These are phyloP conservation scores for Pseudopleuronectes americanus DNA, from an alignment of 2,797 vertebrate genomes.

Conservation along the genomic window DNA sequence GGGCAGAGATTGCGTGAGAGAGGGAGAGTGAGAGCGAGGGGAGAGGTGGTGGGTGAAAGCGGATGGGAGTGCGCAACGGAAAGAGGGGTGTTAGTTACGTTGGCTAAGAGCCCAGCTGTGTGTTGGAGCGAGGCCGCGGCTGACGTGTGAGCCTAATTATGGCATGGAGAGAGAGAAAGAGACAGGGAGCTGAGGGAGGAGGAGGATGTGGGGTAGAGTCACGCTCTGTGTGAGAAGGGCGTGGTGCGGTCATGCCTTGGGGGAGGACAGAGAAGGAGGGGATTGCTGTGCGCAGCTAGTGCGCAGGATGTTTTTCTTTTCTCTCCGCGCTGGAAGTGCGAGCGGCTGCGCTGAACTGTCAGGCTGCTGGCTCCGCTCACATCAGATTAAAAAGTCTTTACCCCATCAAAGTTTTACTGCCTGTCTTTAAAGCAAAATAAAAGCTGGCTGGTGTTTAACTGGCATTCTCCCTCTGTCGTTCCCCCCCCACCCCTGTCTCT, in stretches of 20 bases:
- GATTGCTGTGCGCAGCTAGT: slow-evolving; percentile 30
- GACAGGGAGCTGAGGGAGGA: slow-evolving; percentile 40
- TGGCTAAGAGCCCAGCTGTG: slow-evolving; percentile 81
- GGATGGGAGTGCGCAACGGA: slow-evolving; percentile 76
- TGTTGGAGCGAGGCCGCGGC: slow-evolving; percentile 80
- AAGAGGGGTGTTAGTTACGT: slow-evolving; percentile 70
- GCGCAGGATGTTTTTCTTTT: slow-evolving; percentile 68
- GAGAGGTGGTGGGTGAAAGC: slow-evolving; percentile 65
- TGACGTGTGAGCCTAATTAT: slow-evolving; percentile 85
- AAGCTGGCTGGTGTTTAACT: slow-evolving; percentile 80
- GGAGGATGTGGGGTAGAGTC: slow-evolving; percentile 40
- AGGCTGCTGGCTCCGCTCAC: slow-evolving; percentile 70
- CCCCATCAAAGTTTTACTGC: slow-evolving; percentile 83
- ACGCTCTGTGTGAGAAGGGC: slow-evolving; percentile 78
- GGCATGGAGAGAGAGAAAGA: slow-evolving; percentile 72
- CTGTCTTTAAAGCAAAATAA: slow-evolving; percentile 81
- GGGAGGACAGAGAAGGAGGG: slow-evolving; percentile 46
- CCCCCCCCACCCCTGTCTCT: slow-evolving; percentile 21
- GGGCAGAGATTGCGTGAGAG: slow-evolving; percentile 57
- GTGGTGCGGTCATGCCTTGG: slow-evolving; percentile 76
- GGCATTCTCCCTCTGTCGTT: slow-evolving; percentile 60
- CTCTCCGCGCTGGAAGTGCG: slow-evolving; percentile 45
- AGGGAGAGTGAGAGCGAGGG: slow-evolving; percentile 46
- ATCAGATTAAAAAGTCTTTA: slow-evolving; percentile 83
- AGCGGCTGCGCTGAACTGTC: slow-evolving; percentile 53